Percentiles rank a stretch among this genome's conserved stretches.
These are phyloP conservation scores for Mormyrops attenuatus DNA, from an alignment of 2,797 vertebrate genomes.

Conservation along the genomic window DNA sequence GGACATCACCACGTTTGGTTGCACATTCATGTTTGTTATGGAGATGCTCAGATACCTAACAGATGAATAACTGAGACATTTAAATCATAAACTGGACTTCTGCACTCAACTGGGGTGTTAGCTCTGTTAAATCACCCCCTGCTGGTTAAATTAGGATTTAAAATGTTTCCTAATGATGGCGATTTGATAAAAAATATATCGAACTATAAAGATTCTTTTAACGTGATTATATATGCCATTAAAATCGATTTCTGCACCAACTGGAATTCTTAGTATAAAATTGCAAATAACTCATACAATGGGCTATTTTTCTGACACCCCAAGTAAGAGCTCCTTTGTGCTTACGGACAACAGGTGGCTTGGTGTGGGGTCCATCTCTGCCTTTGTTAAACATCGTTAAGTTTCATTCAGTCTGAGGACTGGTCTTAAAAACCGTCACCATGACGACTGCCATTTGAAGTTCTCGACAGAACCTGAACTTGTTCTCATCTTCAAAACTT, in stretches of 20 bases:
- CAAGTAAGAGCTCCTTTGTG: constrained; percentile 45
- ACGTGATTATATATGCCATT: background rate
- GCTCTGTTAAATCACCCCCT: background rate
- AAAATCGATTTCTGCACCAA: background rate
- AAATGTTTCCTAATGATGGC: background rate
- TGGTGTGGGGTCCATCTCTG: background rate
- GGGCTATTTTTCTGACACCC: background rate
- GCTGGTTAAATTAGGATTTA: background rate
- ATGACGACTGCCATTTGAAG: background rate
- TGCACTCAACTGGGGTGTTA: background rate
- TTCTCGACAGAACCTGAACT: background rate
- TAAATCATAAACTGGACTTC: background rate
- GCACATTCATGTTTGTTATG: background rate
- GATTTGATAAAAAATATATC: background rate
- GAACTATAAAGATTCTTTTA: background rate
- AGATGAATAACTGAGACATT: background rate
- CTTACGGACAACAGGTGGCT: constrained; percentile 43
- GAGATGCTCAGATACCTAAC: background rate
- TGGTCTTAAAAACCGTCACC: background rate
- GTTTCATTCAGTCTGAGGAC: background rate
- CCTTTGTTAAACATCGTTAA: background rate
- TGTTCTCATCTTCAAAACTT: background rate
- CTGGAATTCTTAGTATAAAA: background rate
- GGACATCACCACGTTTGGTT: background rate
- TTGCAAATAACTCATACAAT: background rate